These are phyloP conservation scores for Heteractis magnifica DNA, from an alignment of 92 coral and sea anemone genomes.

Conservation along the genomic window DNA sequence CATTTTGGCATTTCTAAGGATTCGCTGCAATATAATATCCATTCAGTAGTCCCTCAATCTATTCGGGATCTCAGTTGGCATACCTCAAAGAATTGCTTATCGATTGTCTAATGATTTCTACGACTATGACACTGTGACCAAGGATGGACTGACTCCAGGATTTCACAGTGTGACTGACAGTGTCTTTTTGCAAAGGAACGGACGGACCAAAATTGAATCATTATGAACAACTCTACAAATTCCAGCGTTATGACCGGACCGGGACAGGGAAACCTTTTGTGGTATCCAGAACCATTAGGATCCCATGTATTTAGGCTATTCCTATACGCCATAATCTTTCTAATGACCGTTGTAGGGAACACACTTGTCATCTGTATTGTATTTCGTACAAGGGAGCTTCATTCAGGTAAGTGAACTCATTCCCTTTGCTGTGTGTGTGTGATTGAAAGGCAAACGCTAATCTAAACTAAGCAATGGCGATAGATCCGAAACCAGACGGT, in stretches of 20 bases:
- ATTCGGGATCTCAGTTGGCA: neutral
- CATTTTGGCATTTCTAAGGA: neutral
- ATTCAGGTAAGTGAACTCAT: constrained; percentile 46
- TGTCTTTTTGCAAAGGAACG: neutral
- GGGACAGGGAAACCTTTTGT: neutral
- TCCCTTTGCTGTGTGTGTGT: neutral
- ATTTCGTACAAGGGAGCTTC: constrained; percentile 58
- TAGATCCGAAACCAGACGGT: neutral
- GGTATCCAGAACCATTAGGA: constrained; percentile 48
- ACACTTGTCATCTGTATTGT: constrained; percentile 55
- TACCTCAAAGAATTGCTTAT: neutral
- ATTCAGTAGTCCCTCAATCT: neutral
- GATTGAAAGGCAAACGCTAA: neutral
- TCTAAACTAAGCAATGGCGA: neutral
- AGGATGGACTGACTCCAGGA: neutral
- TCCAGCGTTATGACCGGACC: neutral
- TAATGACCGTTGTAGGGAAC: constrained; percentile 53
- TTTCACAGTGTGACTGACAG: neutral
- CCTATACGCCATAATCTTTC: constrained; percentile 54
- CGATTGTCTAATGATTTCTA: neutral
- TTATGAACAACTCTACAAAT: constrained; percentile 31
- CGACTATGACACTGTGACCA: neutral
- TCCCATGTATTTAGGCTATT: constrained; percentile 62
- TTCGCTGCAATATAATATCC: neutral
- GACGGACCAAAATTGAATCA: neutral